Evolutionary conservation across 2,888 invertebrate genomes (phyloP), one percentile per base, ranked within the genome.

Genomic region (Plusia festucae): DNA sequence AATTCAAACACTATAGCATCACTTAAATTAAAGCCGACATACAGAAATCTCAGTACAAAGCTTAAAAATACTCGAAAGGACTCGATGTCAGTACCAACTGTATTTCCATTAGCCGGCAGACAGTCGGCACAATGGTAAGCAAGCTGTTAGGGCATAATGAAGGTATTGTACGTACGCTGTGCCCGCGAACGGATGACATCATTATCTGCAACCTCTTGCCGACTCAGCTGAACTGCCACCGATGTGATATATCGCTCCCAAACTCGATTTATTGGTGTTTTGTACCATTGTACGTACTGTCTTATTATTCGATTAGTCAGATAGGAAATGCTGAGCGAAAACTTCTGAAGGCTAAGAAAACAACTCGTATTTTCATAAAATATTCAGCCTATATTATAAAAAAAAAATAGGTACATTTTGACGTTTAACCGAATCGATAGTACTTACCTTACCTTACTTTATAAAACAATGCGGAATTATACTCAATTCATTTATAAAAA

Each of bases 61-160:
- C 59, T 65, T 16, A 70, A 72, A 76, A 70, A 61, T 73, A 74
- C 55, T 76, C 53, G 32, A 71, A 62, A 59, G 44, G 66, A 57
- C 69, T 78, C 46, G 70, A 62, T 70, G 81, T 78, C 82, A 75
- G 67, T 52, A 64, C 64, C 82, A 75, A 75, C 79, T 68, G 72
- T 86, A 88, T 90, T 91, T 90, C 90, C 88, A 91, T 90, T 90
- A 88, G 82, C 84, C 65, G 76, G 78, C 87, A 85, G 88, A 87
- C 85, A 85, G 83, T 76, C 84, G 74, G 85, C 88, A 89, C 90
- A 90, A 91, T 92, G 86, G 90, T 89, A 89, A 90, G 92, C 91
- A 90, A 91, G 92, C 90, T 89, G 90, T 88, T 88, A 86, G 85
- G 80, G 83, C 84, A 90, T 93, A 93, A 93, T 93, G 92, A 93